A percentile compares a stretch with the other conserved stretches of the same genome.
Evolutionary conservation across 2,797 vertebrate genomes (phyloP).

Genomic region (Halcyon smyrnensis): DNA sequence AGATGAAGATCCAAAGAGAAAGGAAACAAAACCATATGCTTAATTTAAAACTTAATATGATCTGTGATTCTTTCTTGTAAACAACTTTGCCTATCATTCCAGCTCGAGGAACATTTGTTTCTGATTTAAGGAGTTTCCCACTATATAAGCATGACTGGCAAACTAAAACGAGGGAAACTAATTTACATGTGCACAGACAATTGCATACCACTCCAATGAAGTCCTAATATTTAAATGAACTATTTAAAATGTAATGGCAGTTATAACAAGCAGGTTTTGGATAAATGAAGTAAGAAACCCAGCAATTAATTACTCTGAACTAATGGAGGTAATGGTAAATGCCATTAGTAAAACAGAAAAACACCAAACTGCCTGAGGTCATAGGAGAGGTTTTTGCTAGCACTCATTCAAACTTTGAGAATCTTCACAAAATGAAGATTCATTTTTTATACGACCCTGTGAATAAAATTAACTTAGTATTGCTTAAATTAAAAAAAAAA

Average conservation of each 20-base stretch:
- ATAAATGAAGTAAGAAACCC: background rate
- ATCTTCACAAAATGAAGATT: background rate
- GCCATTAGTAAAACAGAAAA: background rate
- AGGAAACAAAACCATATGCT: constrained; percentile 27
- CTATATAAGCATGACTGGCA: background rate
- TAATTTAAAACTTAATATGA: constrained; percentile 17
- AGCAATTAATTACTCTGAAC: background rate
- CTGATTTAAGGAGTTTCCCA: constrained; percentile 15
- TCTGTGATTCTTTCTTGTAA: constrained; percentile 50
- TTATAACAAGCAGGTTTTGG: background rate
- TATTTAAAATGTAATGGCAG: background rate
- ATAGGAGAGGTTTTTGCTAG: background rate
- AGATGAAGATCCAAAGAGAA: constrained; percentile 34
- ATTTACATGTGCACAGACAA: background rate
- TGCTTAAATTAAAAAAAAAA: background rate
- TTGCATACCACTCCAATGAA: background rate
- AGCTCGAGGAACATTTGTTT: constrained; percentile 15
- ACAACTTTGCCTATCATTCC: constrained; percentile 20
- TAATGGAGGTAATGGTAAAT: background rate
- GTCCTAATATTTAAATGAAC: background rate
- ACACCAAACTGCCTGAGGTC: background rate
- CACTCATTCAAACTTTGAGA: background rate
- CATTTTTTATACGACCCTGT: background rate
- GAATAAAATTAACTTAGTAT: background rate
- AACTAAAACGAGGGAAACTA: background rate